phyloP scores from a whole-genome alignment of 2,888 invertebrate genomes.

The Epiblema foenella region DNA sequence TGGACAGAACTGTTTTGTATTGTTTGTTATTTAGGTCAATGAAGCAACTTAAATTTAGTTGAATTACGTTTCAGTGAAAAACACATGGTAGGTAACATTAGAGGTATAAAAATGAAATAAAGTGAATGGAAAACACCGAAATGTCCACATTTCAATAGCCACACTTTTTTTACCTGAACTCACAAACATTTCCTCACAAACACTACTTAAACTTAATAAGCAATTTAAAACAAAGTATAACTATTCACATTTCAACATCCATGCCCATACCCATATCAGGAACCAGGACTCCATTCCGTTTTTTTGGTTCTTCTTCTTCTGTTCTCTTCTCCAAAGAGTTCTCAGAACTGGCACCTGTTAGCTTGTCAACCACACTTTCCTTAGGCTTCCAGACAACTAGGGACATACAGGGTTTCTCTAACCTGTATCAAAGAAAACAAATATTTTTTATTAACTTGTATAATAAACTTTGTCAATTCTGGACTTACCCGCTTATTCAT shows the following conservation, averaged over 20 bases:
- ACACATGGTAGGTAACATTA: background rate
- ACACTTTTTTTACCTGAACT: conserved; percentile 1
- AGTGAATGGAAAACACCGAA: background rate
- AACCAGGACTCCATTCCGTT: conserved; percentile 69
- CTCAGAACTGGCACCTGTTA: conserved; percentile 62
- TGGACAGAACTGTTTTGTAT: no score
- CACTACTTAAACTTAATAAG: background rate
- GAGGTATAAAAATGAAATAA: background rate
- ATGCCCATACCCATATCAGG: conserved; percentile 56
- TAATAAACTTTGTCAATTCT: no score
- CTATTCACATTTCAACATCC: conserved; percentile 76
- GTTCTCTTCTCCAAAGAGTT: conserved; percentile 60
- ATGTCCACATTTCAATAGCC: background rate
- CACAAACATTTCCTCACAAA: background rate
- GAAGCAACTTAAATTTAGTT: no score
- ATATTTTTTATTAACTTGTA: background rate
- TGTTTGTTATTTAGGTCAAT: no score
- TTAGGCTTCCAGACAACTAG: conserved; percentile 93
- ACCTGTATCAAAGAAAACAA: conserved; percentile 64
- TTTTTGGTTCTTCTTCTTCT: conserved; percentile 55
- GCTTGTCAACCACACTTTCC: conserved; percentile 73
- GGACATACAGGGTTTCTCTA: conserved; percentile 91
- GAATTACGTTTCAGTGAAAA: no score
- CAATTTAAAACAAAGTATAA: background rate
- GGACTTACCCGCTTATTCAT: no score